These are phyloP conservation scores for Oryzaephilus surinamensis DNA, from an alignment of 1,140 invertebrate species.

Conservation along the genomic window DNA sequence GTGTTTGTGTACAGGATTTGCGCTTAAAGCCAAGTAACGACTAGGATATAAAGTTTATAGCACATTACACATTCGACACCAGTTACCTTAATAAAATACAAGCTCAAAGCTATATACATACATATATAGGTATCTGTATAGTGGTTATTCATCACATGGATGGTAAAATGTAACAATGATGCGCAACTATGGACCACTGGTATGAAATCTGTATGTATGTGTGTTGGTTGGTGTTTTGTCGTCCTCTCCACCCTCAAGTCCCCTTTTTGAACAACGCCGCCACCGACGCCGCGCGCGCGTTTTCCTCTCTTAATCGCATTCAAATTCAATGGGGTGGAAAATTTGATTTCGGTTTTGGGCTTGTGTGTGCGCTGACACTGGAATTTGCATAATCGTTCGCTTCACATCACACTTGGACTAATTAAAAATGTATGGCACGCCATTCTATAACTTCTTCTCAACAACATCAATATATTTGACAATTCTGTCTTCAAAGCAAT, in stretches of 20 bases:
- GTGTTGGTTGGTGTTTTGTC: neutral
- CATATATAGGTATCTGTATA: no score
- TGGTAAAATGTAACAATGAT: no score
- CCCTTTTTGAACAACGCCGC: no score
- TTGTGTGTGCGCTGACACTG: constrained; percentile 19
- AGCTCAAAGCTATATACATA: no score
- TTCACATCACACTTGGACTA: constrained; percentile 19
- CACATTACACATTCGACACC: constrained; percentile 34
- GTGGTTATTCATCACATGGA: no score
- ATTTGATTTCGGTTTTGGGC: constrained; percentile 28
- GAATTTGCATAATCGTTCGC: constrained; percentile 29
- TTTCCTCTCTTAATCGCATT: constrained; percentile 27
- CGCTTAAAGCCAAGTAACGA: constrained; percentile 32
- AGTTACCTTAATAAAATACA: constrained; percentile 34
- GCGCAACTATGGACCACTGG: neutral
- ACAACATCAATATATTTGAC: no score
- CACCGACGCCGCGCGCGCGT: constrained; percentile 7
- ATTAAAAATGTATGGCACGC: constrained; percentile 31
- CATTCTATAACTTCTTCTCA: no score
- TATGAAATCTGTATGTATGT: neutral
- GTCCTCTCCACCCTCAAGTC: no score
- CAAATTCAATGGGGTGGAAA: constrained; percentile 28
- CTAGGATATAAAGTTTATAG: constrained; percentile 34
- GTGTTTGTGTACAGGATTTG: constrained; percentile 31
- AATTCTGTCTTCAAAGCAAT: no score